Base-by-base conservation (phyloP, 2,113 vertebrate species). In the Pimephales promelas region DNA sequence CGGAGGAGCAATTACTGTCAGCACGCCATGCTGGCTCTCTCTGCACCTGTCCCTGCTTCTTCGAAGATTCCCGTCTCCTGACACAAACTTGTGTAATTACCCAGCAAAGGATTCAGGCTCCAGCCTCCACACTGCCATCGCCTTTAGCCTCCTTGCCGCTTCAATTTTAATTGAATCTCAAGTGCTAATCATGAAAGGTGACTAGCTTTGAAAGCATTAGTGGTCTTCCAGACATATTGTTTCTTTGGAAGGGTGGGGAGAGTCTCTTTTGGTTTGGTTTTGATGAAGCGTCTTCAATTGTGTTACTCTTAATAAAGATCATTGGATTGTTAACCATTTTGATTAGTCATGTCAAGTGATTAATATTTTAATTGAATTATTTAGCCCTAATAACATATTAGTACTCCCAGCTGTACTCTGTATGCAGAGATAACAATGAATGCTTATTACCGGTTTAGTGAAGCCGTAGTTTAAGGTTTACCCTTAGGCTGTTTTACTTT, bases 351-450 rank as follows among this genome's bases (percentile, higher is more conserved):
- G 14, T 56, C 45, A 34, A 45, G 70, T 73, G 79, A 87, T 78
- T 82, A 82, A 64, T 31, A 20, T 82, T 87, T 56, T 22, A 82
- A 68, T 36, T 34, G 18, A 78, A 82, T 57, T 61, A 84, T 75
- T 87, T 78, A 73, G 56, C 47, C 71, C 61, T 82, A 84, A 84
- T 84, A 71, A 84, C 31, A 57, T 72, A 49, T 84, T 82, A 82
- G 83, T 79, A 77, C 54, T 43, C 52, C 36, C 68, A 84, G 81
- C 61, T 62, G 76, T 82, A 52, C 76, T 64, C 76, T 24, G 83
- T 70, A 59, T 18, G 10, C 1, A 26, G 45, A 43, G 22, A 85
- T 84, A 85, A 87, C 73, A 82, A 91, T 90, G 89, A 92, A 90
- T 47, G 71, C 86, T 66, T 6, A 47, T 87, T 83, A 83, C 73